Conservation (phyloP, 2,888 invertebrate genomes). For the Temnothorax unifasciatus region DNA sequence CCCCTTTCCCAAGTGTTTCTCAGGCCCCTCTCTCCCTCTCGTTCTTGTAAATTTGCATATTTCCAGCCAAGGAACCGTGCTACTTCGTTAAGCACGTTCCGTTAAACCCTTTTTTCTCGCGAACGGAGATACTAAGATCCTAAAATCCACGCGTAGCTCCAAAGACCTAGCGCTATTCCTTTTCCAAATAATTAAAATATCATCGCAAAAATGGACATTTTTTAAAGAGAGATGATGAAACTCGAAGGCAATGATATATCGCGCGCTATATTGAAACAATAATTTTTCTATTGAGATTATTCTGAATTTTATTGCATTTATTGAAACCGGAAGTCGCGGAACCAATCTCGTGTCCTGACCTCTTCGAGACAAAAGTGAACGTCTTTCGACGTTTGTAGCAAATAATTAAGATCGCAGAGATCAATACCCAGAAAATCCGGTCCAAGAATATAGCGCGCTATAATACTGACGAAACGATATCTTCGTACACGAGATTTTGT, state of each 20-base stretch:
- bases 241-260: background rate
- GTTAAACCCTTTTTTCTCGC: constrained; percentile 57
- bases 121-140: background rate
- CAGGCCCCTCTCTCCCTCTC: constrained; percentile 57
- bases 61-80: constrained; percentile 54
- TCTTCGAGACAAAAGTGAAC: background rate
- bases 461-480: background rate
- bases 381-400: background rate
- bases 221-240: background rate
- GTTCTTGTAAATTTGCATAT: constrained; percentile 74
- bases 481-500: no score
- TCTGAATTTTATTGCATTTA: background rate
- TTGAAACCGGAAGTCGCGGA: background rate
- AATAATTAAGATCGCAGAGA: background rate
- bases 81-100: constrained; percentile 42
- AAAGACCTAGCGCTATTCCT: background rate
- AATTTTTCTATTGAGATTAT: constrained; percentile 1
- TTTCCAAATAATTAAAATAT: background rate
- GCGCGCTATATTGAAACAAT: background rate
- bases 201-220: background rate
- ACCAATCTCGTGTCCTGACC: background rate
- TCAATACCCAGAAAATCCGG: background rate
- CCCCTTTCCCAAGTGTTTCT: constrained; percentile 75
- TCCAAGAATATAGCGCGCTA: no score
- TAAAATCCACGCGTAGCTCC: background rate